phyloP scores from a whole-genome alignment of 2,888 invertebrate genomes.

The Eurytoma californica region DNA sequence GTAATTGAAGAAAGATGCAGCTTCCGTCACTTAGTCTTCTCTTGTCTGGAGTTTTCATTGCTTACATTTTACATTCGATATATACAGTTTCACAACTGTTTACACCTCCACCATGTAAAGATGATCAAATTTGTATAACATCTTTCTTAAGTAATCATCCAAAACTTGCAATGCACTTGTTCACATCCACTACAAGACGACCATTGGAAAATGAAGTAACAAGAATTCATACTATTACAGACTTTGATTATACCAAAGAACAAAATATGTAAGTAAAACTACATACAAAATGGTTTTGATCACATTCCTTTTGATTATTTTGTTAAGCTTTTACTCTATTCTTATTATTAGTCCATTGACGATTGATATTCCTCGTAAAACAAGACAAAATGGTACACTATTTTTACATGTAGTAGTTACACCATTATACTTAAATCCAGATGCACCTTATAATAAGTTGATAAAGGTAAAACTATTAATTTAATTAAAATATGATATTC shows the following conservation, averaged over 20 bases:
- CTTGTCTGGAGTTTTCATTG: constrained; percentile 80
- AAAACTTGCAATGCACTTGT: constrained; percentile 82
- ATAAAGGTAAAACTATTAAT: constrained; percentile 73
- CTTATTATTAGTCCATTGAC: constrained; percentile 78
- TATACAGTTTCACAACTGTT: constrained; percentile 86
- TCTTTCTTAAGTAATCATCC: constrained; percentile 84
- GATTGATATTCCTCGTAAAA: constrained; percentile 84
- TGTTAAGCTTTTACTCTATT: neutral
- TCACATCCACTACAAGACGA: constrained; percentile 80
- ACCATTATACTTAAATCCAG: constrained; percentile 77
- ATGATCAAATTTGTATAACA: constrained; percentile 81
- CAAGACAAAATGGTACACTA: constrained; percentile 89
- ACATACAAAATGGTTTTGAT: neutral
- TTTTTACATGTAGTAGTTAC: constrained; percentile 85
- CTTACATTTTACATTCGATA: constrained; percentile 84
- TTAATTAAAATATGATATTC: constrained; percentile 1
- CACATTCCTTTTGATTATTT: neutral
- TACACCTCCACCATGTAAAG: constrained; percentile 82
- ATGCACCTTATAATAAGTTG: constrained; percentile 79
- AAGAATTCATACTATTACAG: constrained; percentile 79
- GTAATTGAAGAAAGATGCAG: constrained; percentile 60
- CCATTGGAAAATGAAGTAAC: constrained; percentile 79
- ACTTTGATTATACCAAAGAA: constrained; percentile 81
- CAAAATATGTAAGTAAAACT: constrained; percentile 76
- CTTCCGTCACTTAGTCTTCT: constrained; percentile 79